Percentiles rank a stretch among this genome's conserved stretches.
Evolutionary conservation across 2,797 vertebrate species (phyloP).

Genomic region (Falco cherrug): DNA sequence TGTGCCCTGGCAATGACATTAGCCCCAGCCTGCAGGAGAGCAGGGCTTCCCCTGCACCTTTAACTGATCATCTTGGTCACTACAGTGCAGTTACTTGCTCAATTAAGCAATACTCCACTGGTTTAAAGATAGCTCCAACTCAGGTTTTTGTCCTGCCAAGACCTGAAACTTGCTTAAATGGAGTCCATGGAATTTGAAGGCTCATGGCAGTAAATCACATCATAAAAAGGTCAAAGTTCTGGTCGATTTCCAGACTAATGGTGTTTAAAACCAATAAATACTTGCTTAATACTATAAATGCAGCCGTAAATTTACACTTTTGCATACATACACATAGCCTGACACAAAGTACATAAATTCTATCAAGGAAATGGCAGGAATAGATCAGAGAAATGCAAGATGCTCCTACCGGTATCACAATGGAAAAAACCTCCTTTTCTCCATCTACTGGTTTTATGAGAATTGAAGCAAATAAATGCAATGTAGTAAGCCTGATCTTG

Average conservation of each 20-base stretch:
- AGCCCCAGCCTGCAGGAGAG: not conserved
- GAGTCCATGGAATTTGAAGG: constrained; percentile 72
- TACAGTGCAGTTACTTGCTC: not conserved
- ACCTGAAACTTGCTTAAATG: constrained; percentile 61
- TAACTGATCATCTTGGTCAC: not conserved
- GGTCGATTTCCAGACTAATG: constrained; percentile 78
- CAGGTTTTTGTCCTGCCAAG: constrained; percentile 55
- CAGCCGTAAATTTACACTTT: constrained; percentile 74
- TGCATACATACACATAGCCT: not conserved
- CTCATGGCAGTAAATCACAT: constrained; percentile 75
- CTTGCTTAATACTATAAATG: constrained; percentile 75
- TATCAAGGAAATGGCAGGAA: not conserved
- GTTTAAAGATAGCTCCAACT: constrained; percentile 16
- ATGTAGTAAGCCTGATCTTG: not conserved
- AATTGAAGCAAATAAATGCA: not conserved
- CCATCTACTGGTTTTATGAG: not conserved
- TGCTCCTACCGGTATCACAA: not conserved
- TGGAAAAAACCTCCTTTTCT: not conserved
- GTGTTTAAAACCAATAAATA: constrained; percentile 79
- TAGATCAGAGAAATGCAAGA: not conserved
- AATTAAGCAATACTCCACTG: not conserved
- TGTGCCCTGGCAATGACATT: not conserved
- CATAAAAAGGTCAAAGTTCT: constrained; percentile 79
- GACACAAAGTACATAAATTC: constrained; percentile 4
- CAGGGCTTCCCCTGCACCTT: not conserved